Evolutionary conservation across 2,113 vertebrate genomes (phyloP).

Genomic region (Heptranchias perlo): DNA sequence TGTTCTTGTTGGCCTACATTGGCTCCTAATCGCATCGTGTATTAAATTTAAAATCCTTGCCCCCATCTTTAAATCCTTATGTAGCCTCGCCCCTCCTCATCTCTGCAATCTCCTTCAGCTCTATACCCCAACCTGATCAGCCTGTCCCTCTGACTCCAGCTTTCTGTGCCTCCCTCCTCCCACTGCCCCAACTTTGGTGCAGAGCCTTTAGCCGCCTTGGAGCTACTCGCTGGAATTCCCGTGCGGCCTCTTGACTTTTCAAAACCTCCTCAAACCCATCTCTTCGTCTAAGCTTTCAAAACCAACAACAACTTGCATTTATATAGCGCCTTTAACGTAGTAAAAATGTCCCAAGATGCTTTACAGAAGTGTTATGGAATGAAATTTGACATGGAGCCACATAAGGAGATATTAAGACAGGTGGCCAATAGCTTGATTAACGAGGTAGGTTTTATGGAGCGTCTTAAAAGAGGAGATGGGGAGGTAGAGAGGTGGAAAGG

Average conservation of each 20-base stretch:
- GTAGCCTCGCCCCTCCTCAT: background rate
- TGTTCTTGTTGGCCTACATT: background rate
- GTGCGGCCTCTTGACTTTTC: background rate
- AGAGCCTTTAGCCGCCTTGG: background rate
- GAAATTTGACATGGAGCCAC: background rate
- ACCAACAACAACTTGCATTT: no score
- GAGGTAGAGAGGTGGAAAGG: background rate
- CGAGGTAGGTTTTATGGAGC: background rate
- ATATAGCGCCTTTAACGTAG: background rate
- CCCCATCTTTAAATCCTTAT: background rate
- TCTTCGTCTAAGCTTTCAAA: background rate
- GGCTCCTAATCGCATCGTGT: background rate
- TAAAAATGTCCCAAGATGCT: background rate
- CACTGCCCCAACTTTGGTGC: background rate
- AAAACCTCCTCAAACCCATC: background rate
- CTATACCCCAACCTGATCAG: background rate
- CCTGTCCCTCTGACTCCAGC: background rate
- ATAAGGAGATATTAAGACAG: background rate
- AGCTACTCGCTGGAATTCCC: background rate
- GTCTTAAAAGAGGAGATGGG: background rate
- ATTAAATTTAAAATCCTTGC: background rate
- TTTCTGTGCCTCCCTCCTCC: background rate
- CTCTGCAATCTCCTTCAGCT: background rate
- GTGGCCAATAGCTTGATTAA: background rate
- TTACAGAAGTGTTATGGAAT: background rate